A percentile compares a stretch with the other conserved stretches of the same genome.
These are phyloP conservation scores for Calliscelio sp. DNA, from an alignment of 2,888 invertebrate genomes.

Conservation along the genomic window DNA sequence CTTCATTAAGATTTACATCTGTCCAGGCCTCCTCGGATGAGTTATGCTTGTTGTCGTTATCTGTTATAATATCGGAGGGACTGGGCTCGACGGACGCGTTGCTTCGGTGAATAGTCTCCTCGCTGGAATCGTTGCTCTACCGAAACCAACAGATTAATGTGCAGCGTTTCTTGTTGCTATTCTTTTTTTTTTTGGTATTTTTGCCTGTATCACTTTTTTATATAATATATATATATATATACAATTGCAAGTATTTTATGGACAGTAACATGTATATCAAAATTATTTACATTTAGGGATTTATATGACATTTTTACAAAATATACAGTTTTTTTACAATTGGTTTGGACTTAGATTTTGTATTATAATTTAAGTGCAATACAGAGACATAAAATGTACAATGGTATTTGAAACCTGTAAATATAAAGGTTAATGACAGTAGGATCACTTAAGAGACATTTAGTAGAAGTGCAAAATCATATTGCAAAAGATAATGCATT, in stretches of 20 bases:
- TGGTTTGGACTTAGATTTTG: not conserved
- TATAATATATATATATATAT: too few species aligned
- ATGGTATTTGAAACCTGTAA: not conserved
- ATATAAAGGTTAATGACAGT: not conserved
- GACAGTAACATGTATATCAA: constrained; percentile 58
- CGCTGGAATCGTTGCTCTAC: constrained; percentile 95
- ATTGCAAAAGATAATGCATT: not conserved
- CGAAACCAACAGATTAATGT: constrained; percentile 62
- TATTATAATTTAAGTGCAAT: not conserved
- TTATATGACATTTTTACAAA: not conserved
- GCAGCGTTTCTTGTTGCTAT: constrained; percentile 18
- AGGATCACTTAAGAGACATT: not conserved
- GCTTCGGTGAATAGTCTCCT: constrained; percentile 87
- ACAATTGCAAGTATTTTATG: constrained; percentile 62
- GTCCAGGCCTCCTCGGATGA: constrained; percentile 95
- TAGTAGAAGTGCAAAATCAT: not conserved
- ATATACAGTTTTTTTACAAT: not conserved
- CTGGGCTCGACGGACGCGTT: constrained; percentile 84
- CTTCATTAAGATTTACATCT: constrained; percentile 96
- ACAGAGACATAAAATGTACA: not conserved
- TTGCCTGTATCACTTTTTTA: constrained; percentile 41
- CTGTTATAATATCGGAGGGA: constrained; percentile 84
- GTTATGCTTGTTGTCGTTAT: constrained; percentile 85
- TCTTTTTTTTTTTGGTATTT: not conserved
- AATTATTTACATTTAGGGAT: constrained; percentile 15